Base-by-base conservation (phyloP, 2,113 vertebrate genomes). In the Lasiurus cinereus region DNA sequence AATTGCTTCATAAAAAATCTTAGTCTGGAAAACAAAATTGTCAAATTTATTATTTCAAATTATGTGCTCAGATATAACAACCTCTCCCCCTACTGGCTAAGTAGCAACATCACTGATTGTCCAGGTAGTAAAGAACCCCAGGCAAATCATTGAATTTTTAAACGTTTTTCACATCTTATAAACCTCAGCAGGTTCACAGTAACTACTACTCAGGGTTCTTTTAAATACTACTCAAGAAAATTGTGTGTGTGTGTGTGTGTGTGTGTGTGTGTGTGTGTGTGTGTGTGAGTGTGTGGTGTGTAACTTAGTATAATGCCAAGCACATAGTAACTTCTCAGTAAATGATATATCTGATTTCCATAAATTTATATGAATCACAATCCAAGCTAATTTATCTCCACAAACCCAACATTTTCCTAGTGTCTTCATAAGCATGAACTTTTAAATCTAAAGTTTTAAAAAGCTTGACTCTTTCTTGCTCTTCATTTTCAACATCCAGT, bases 361-460 rank as follows among this genome's bases (percentile, higher is more conserved):
- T 39, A 39, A 31, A 83, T 90, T 62, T 29, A 67, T 36, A 33
- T 80, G 46, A 90, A 24, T 66, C 86, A 91, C 90, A 86, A 39
- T 93, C 67, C 48, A 90, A 76, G 27, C 29, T 39, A 9, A 88
- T 84, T 77, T 77, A 12, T 80, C n/a, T 80, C 29, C 36, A 22
- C 21, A 66, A 90, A 48, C 29, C 80, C 66, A 87, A 52, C 14
- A 43, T 80, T 76, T 90, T 83, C 22, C 48, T 24, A 91, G 4
- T 31, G 9, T 39, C 72, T 22, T 59, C 67, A 46, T 94, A 50
- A 94, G 27, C n/a, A 90, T 78, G 8, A 88, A 78, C 27, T 82
- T 92, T 92, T 66, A 48, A 66, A n/a, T 64, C 46, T 90, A 92
- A 84, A 89, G 31, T 70, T 76, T 83, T 78, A 85, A 88, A 83